A percentile compares a stretch with the other conserved stretches of the same genome.
Evolutionary conservation across 35 echinoderm and acorn worm species (phyloP).

Genomic region (Amphiura filiformis): DNA sequence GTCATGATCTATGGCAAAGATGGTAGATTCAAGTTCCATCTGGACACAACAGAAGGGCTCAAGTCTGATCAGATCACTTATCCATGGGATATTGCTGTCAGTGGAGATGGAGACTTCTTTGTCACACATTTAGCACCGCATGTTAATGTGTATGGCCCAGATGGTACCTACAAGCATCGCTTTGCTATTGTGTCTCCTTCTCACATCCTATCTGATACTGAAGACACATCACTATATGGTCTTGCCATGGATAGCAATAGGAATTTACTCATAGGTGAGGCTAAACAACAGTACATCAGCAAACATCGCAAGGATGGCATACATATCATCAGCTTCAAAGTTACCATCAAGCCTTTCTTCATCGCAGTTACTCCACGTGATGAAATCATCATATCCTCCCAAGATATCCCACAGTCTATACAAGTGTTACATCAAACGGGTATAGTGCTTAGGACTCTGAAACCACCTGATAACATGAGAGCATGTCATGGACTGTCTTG

Average conservation of each 20-base stretch:
- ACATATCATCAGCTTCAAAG: neutral
- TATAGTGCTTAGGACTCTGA: neutral
- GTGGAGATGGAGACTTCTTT: neutral
- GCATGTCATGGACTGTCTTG: neutral
- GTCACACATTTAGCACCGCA: neutral
- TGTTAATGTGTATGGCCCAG: neutral
- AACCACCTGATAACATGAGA: neutral
- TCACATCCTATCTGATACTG: neutral
- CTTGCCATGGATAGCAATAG: neutral
- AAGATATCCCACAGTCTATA: neutral
- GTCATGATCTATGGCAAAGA: neutral
- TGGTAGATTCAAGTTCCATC: neutral
- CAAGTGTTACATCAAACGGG: neutral
- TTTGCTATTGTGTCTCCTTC: neutral
- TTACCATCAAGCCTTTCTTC: neutral
- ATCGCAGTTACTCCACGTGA: neutral
- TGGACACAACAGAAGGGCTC: neutral
- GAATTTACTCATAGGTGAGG: neutral
- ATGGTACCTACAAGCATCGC: neutral
- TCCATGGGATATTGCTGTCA: slow-evolving; percentile 2
- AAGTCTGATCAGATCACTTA: slow-evolving; percentile 1
- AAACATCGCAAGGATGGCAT: neutral
- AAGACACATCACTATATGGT: neutral
- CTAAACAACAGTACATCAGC: slow-evolving; percentile 4
- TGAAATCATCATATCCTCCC: neutral